A percentile compares a stretch with the other conserved stretches of the same genome.
These are phyloP conservation scores for Drosophila punjabiensis DNA, from an alignment of 1,140 invertebrate genomes.

Conservation along the genomic window DNA sequence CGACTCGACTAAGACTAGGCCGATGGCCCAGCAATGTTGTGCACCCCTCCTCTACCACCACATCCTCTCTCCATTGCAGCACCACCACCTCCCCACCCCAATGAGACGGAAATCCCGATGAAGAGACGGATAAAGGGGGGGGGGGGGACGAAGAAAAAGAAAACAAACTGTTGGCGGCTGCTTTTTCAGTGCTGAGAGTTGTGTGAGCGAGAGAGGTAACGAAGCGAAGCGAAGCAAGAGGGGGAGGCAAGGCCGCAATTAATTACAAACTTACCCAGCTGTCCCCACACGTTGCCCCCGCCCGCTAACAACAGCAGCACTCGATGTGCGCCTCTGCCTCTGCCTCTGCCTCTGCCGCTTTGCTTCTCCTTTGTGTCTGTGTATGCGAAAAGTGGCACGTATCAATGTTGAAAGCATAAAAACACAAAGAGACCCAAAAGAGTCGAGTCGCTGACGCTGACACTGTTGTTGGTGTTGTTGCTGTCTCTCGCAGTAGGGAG, in stretches of 20 bases:
- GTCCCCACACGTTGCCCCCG: conserved; percentile 48
- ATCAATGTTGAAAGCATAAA: conserved; percentile 80
- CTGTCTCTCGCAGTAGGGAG: conserved; percentile 15
- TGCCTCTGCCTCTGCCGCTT: conserved; percentile 10
- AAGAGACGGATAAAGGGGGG: conserved; percentile 30
- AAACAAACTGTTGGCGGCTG: conserved; percentile 52
- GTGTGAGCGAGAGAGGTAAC: neutral
- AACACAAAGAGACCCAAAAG: conserved; percentile 50
- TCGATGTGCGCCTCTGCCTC: conserved; percentile 3
- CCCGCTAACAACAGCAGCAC: conserved; percentile 1
- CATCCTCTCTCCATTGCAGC: conserved; percentile 15
- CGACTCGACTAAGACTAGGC: conserved; percentile 49
- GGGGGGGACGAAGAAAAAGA: conserved; percentile 36
- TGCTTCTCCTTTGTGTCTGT: conserved; percentile 26
- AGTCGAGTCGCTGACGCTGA: conserved; percentile 15
- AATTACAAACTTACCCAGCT: conserved; percentile 81
- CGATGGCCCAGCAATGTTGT: conserved; percentile 29
- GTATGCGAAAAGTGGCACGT: conserved; percentile 71
- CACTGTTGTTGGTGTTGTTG: conserved; percentile 11
- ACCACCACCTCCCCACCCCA: neutral
- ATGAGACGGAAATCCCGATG: conserved; percentile 38
- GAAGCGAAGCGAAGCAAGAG: conserved; percentile 24
- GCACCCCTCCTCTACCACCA: conserved; percentile 16
- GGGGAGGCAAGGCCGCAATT: conserved; percentile 76
- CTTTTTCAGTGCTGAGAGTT: conserved; percentile 24